Base-by-base conservation (phyloP, 2,888 invertebrate species). In the Cephonodes hylas region DNA sequence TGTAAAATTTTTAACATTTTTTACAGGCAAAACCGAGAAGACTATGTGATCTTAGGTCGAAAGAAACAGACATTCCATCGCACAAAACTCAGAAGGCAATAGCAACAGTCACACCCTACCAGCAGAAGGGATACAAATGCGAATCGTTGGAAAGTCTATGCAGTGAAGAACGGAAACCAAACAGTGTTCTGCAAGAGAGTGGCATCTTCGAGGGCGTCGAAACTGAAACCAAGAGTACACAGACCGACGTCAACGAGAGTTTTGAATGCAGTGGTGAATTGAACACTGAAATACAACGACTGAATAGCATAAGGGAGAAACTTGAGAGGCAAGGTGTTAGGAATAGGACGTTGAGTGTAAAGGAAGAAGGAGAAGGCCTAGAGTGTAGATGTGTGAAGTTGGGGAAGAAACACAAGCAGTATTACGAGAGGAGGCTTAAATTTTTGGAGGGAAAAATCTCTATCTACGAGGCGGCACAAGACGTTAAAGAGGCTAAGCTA, bases 191-290 rank as follows among this genome's bases (percentile, higher is more conserved):
- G 27, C 95, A 95, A 76, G 96, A 96, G 76, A 96, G 96, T 74
- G 96, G 96, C 25, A 96, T 96, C 69, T 96, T 96, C 74, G 96
- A 95, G 74, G 95, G 92, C 53, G 93, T 88, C 31, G 93, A 93
- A 69, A 88, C 90, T 63, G 91, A 91, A 65, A 83, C 84, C 45
- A 90, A 84, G 66, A 77, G 86, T 66, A 94, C 94, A 64, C 94
- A 94, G 79, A 94, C 94, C 60, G 94, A 94, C 61, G 89, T 89
- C 42, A 93, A 93, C 73, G 94, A 94, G 64, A 86, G 80, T 71
- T 89, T 90, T 71, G 93, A 93, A 81, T 89, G 86, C 75, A 86
- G 83, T 65, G 90, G 93, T 75, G 94, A 94, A 81, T 77, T 94
- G 18, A 93, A 93, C 79, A 93, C 93, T 63, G 94, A 94, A 88